These are phyloP conservation scores for Archivesica marissinica DNA, from an alignment of 1,140 invertebrate species.

Conservation along the genomic window DNA sequence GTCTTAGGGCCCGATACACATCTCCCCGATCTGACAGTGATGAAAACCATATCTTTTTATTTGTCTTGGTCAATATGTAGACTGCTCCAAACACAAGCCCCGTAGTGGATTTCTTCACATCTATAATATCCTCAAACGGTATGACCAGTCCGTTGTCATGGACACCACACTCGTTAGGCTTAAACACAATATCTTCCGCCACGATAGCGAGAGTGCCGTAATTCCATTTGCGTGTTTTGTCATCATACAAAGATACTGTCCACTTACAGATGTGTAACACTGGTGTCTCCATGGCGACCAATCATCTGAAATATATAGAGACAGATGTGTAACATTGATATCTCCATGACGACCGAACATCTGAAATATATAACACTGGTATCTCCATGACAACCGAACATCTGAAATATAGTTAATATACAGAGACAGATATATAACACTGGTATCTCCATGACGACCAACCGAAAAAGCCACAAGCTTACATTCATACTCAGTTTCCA, in stretches of 20 bases:
- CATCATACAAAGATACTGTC: conserved; percentile 54
- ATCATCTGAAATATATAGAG: too few species aligned
- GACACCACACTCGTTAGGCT: neutral
- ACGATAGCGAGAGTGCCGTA: conserved; percentile 54
- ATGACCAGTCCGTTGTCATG: conserved; percentile 7
- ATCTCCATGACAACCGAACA: too few species aligned
- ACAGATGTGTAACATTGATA: too few species aligned
- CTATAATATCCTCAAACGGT: conserved; percentile 36
- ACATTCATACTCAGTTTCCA: too few species aligned
- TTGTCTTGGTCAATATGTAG: conserved; percentile 25
- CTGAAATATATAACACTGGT: too few species aligned
- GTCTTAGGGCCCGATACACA: conserved; percentile 38
- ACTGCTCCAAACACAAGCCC: conserved; percentile 62
- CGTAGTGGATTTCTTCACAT: conserved; percentile 61
- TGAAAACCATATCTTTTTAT: conserved; percentile 64
- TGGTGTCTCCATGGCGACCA: neutral
- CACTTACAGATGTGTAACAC: conserved; percentile 29
- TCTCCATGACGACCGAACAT: too few species aligned
- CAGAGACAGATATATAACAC: too few species aligned
- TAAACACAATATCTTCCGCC: conserved; percentile 30
- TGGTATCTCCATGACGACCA: too few species aligned
- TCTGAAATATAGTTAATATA: too few species aligned
- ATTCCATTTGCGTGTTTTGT: conserved; percentile 43
- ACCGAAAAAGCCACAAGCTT: too few species aligned
- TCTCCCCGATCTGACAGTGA: conserved; percentile 57